A percentile compares a stretch with the other conserved stretches of the same genome.
phyloP scores from a whole-genome alignment of 2,888 invertebrate genomes.

The Andrena minutula region DNA sequence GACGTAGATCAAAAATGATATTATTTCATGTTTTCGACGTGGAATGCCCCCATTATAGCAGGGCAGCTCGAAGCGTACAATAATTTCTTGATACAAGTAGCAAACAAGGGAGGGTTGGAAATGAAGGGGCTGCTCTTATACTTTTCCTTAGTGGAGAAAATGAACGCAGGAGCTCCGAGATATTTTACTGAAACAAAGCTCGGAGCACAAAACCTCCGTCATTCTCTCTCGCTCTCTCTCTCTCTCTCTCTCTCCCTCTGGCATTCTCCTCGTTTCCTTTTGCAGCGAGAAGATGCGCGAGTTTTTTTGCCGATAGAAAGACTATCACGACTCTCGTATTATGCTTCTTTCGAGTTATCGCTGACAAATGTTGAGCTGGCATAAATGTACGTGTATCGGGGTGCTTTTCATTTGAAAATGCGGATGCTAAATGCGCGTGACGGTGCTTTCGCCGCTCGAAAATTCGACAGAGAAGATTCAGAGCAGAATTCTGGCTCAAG shows the following conservation, averaged over 20 bases:
- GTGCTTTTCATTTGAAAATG: constrained; percentile 35
- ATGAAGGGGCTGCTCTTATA: constrained; percentile 58
- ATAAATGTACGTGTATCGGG: constrained; percentile 18
- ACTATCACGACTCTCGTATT: constrained; percentile 57
- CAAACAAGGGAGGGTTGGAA: constrained; percentile 69
- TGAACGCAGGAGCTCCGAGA: constrained; percentile 59
- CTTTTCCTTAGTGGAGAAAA: constrained; percentile 58
- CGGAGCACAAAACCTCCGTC: constrained; percentile 42
- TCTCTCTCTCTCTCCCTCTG: not conserved
- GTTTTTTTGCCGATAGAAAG: constrained; percentile 54
- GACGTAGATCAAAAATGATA: not conserved
- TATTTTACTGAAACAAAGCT: constrained; percentile 69
- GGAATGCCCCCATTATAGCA: constrained; percentile 17
- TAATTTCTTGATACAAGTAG: constrained; percentile 74
- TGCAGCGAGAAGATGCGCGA: constrained; percentile 42
- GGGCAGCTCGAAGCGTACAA: constrained; percentile 49
- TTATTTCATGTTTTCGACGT: not conserved
- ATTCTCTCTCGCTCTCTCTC: not conserved
- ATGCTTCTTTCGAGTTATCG: constrained; percentile 53
- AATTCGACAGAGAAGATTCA: constrained; percentile 9
- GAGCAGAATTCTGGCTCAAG: not conserved
- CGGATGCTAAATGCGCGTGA: constrained; percentile 26
- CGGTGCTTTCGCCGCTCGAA: not conserved
- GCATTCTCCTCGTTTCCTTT: constrained; percentile 5
- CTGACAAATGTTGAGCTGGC: constrained; percentile 46